Evolutionary conservation across 37 sponge, comb jelly and placozoan genomes (phyloP).

Genomic region (Chondrosia reniformis): DNA sequence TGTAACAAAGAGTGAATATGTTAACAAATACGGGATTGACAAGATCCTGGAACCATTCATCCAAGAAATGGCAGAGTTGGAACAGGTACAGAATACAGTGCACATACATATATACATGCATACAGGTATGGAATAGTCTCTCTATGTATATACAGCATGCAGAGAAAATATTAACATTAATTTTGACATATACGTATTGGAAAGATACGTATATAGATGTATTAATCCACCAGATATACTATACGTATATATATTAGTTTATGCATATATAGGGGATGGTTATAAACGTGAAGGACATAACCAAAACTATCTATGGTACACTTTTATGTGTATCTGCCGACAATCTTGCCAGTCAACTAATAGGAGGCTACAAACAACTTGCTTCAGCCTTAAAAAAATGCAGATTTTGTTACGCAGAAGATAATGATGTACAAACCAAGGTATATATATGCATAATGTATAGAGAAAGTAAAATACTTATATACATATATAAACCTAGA

Average conservation of each 20-base stretch:
- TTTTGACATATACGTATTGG: no score
- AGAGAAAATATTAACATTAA: no score
- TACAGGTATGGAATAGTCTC: no score
- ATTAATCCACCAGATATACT: no score
- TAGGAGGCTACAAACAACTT: conserved; percentile 36
- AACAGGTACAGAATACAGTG: no score
- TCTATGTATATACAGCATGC: no score
- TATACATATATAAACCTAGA: no score
- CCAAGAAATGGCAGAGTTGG: conserved; percentile 23
- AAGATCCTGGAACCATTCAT: conserved; percentile 38
- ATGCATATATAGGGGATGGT: not conserved
- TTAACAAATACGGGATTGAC: conserved; percentile 38
- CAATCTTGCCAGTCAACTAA: conserved; percentile 1
- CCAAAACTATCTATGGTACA: not conserved
- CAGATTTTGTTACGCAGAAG: conserved; percentile 26
- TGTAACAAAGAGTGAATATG: conserved; percentile 6
- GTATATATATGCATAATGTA: not conserved
- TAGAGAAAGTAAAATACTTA: no score
- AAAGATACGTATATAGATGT: no score
- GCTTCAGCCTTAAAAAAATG: conserved; percentile 27
- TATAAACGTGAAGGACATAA: not conserved
- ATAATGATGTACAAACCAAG: conserved; percentile 21
- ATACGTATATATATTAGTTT: no score
- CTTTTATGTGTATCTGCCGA: not conserved
- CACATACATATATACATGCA: not conserved